Conservation (phyloP, 1,140 invertebrate genomes). For the Calliopsis andreniformis region DNA sequence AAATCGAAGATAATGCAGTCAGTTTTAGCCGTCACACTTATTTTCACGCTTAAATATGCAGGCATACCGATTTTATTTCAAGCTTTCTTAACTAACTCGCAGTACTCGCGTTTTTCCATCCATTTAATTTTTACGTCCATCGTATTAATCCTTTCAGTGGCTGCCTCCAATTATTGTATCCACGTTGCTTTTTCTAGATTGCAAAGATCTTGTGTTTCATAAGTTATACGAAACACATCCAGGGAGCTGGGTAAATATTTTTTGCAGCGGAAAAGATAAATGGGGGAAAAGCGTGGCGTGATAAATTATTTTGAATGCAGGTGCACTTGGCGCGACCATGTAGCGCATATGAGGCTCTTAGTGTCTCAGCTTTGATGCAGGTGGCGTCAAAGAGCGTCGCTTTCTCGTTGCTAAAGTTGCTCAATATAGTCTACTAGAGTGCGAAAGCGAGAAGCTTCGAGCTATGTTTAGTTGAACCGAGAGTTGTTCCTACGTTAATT, state of each 20-base stretch:
- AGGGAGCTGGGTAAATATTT: too few relatives aligned
- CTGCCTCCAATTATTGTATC: too few relatives aligned
- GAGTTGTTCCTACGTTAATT: conserved; percentile 73
- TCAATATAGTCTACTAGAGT: conserved; percentile 9
- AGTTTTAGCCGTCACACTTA: background rate
- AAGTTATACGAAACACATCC: background rate
- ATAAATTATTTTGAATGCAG: background rate
- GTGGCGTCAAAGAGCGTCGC: conserved; percentile 16
- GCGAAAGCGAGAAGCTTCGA: fast-evolving
- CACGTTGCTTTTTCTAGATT: too few relatives aligned
- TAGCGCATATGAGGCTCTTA: background rate
- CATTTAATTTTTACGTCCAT: background rate
- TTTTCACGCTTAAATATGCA: background rate
- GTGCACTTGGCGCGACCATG: background rate
- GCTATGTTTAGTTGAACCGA: conserved; percentile 30
- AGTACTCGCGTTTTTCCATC: background rate
- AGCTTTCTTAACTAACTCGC: background rate
- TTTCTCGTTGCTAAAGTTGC: conserved; percentile 32
- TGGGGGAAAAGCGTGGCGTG: too few relatives aligned
- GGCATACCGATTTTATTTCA: background rate
- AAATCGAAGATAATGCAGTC: background rate
- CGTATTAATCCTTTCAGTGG: background rate
- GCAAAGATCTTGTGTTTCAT: background rate
- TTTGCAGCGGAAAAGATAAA: too few relatives aligned
- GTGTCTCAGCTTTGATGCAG: conserved; percentile 17